phyloP scores from a whole-genome alignment of 2,113 vertebrate genomes.

The Thomomys bottae region DNA sequence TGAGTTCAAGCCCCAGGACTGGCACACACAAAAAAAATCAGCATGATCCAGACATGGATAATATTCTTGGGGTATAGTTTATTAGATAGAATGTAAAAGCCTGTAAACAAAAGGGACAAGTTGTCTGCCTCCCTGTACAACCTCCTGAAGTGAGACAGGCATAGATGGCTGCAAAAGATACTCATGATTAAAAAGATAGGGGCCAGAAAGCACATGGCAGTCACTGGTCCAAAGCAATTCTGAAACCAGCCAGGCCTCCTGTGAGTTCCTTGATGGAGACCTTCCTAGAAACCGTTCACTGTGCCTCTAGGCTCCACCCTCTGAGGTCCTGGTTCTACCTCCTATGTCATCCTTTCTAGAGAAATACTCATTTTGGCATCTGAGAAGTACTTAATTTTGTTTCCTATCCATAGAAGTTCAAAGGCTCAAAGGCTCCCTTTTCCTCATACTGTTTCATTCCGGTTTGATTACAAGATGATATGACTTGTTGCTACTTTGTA shows the following conservation, averaged over 20 bases:
- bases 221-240: background rate
- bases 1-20: too few relatives aligned
- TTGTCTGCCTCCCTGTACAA: background rate
- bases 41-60: background rate
- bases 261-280: background rate
- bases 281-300: background rate
- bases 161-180: background rate
- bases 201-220: background rate
- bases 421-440: background rate
- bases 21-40: too few relatives aligned
- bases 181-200: background rate
- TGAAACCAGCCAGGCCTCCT: background rate
- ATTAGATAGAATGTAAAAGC: background rate
- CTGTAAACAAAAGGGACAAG: background rate
- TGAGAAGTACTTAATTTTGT: background rate
- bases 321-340: background rate
- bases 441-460: background rate
- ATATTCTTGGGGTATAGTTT: background rate
- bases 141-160: background rate
- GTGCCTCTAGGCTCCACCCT: background rate
- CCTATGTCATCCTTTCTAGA: background rate
- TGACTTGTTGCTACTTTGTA: background rate
- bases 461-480: background rate
- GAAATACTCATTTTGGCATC: background rate
- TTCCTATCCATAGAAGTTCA: background rate